Conservation (phyloP, 2,113 vertebrate species). For the Percina caprodes region DNA sequence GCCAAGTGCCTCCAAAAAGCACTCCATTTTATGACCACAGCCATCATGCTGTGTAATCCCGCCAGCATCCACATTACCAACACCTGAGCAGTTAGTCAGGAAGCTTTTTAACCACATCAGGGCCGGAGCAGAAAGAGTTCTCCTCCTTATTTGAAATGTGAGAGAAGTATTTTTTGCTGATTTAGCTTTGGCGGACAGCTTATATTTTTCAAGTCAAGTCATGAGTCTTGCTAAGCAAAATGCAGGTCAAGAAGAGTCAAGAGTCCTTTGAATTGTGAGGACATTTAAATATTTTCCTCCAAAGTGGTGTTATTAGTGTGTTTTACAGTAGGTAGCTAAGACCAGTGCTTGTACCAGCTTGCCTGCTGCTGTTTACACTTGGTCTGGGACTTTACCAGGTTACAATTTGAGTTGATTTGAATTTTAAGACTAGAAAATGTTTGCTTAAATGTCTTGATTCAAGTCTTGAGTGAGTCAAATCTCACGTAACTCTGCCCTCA, state of each 20-base stretch:
- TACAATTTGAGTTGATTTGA: not conserved
- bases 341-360: not conserved
- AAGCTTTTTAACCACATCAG: slow-evolving; percentile 10
- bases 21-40: slow-evolving; percentile 34
- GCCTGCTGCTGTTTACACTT: not conserved
- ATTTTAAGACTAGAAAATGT: not conserved
- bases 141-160: not conserved
- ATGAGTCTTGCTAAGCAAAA: not conserved
- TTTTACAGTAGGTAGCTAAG: not conserved
- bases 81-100: slow-evolving; percentile 34
- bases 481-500: not conserved
- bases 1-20: slow-evolving; percentile 32
- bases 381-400: not conserved
- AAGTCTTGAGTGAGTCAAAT: too few relatives aligned
- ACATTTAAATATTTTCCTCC: not conserved
- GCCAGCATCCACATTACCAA: not conserved
- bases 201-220: not conserved
- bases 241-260: too few relatives aligned
- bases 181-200: not conserved
- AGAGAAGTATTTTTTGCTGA: not conserved
- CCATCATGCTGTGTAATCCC: slow-evolving; percentile 16
- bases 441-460: not conserved
- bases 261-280: too few relatives aligned
- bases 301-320: not conserved
- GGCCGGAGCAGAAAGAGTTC: not conserved